Conservation (phyloP, 1,140 invertebrate genomes). For the Bombus superbus region DNA sequence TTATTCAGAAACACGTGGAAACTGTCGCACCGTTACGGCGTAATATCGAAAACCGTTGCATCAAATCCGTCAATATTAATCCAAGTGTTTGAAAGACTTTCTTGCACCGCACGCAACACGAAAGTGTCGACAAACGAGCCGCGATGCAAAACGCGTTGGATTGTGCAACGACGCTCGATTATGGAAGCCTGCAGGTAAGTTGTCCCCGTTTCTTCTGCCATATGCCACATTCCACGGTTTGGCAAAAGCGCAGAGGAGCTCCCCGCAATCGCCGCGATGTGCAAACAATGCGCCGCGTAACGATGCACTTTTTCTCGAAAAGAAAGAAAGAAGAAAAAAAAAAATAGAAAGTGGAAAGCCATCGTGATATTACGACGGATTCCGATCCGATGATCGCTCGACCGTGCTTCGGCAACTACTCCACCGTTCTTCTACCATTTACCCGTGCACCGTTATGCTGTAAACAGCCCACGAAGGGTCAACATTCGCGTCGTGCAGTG, state of each 20-base stretch:
- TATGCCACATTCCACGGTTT: not conserved
- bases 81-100: not conserved
- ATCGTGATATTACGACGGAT: not conserved
- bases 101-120: not conserved
- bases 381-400: constrained; percentile 11
- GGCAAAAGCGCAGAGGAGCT: not conserved
- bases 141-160: not conserved
- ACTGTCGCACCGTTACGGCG: too few species aligned
- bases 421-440: constrained; percentile 21
- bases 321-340: not conserved
- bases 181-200: constrained; percentile 2
- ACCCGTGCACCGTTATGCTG: constrained; percentile 35
- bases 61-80: too few species aligned
- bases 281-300: not conserved
- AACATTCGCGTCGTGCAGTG: constrained; percentile 34
- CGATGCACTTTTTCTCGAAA: constrained; percentile 11
- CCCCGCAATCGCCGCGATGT: not conserved
- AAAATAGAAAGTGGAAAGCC: constrained; percentile 1
- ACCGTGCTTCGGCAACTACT: constrained; percentile 24
- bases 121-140: not conserved
- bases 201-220: constrained; percentile 8
- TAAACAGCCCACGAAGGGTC: constrained; percentile 35
- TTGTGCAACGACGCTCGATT: constrained; percentile 22
- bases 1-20: too few species aligned
- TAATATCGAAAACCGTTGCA: too few species aligned